Base-by-base conservation (phyloP, 2,113 vertebrate species). In the Muscicapa adusta region DNA sequence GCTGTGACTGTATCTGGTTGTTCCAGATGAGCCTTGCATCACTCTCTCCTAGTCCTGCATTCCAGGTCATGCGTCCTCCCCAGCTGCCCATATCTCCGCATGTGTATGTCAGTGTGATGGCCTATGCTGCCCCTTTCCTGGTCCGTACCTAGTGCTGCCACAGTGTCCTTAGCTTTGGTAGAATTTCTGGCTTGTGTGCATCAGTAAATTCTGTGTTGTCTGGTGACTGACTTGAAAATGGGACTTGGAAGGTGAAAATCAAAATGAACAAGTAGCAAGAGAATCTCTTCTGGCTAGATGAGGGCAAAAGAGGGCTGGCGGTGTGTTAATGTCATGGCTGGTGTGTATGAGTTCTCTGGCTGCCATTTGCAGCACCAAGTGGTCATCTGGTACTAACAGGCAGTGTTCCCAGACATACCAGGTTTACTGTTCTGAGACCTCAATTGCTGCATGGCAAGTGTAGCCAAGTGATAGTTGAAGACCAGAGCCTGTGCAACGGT, bases 21-120 rank as follows among this genome's bases (percentile, higher is more conserved):
- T 91, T 93, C 89, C 78, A 80, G 94, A 87, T 56, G 56, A 95
- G 85, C 85, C 92, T 74, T 96, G 95, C 91, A 92, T 96, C 91
- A 70, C 62, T 93, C 57, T 91, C 80, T 91, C 81, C 85, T 61
- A 54, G 85, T 91, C 88, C 85, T 94, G 88, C 95, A 88, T 89
- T 78, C 63, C 43, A 18, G 92, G 78, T 87, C 36, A 23, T 87
- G 84, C 18, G 3, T 93, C 73, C 73, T 93, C 65, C 93, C 76
- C 48, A 26, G n/a, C 1, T 80, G 80, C 89, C 79, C 71, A 26
- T 76, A 58, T 65, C 72, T 93, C n/a, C 18, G 95, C 96, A 96
- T 96, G 95, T 88, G 63, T 90, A 38, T 94, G 95, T 96, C 70
- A 10, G 0, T 93, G 88, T 93, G 78, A 94, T 89, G 82, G 88